Conservation (phyloP, 2,113 vertebrate genomes). For the Nestor notabilis region DNA sequence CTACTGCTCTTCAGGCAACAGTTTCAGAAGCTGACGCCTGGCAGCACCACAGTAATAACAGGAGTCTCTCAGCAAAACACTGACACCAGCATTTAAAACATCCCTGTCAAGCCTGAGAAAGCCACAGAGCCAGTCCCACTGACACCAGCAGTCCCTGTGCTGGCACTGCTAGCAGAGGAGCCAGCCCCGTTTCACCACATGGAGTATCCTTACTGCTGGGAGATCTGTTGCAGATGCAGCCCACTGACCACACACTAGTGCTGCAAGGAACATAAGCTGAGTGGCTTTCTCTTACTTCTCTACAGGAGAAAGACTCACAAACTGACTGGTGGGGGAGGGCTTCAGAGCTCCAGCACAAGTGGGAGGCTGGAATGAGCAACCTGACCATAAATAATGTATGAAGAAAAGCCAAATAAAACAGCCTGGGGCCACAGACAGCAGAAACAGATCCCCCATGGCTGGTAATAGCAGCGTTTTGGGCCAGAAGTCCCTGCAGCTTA, state of each 20-base stretch:
- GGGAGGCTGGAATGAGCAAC: not conserved
- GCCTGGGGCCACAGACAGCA: not conserved
- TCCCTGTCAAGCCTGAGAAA: not conserved
- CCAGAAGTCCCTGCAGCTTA: not conserved
- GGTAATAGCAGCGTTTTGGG: accelerated
- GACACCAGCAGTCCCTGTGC: not conserved
- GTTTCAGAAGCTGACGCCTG: not conserved
- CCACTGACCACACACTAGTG: not conserved
- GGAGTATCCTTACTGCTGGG: not conserved
- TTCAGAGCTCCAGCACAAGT: not conserved
- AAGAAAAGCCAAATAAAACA: not conserved
- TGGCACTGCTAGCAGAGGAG: not conserved
- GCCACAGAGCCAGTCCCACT: not conserved
- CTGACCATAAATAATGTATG: not conserved
- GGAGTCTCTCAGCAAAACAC: not conserved
- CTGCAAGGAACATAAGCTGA: not conserved
- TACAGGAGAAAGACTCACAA: not conserved
- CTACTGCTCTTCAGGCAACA: not conserved
- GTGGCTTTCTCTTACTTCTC: not conserved
- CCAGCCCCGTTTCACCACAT: not conserved
- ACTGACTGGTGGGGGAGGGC: not conserved
- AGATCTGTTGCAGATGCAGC: not conserved
- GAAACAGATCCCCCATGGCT: not conserved
- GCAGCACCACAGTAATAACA: not conserved
- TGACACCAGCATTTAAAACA: not conserved